Percentiles rank a stretch among this genome's conserved stretches.
Conservation (phyloP, 2,888 invertebrate species). For the Volucella bombylans region DNA sequence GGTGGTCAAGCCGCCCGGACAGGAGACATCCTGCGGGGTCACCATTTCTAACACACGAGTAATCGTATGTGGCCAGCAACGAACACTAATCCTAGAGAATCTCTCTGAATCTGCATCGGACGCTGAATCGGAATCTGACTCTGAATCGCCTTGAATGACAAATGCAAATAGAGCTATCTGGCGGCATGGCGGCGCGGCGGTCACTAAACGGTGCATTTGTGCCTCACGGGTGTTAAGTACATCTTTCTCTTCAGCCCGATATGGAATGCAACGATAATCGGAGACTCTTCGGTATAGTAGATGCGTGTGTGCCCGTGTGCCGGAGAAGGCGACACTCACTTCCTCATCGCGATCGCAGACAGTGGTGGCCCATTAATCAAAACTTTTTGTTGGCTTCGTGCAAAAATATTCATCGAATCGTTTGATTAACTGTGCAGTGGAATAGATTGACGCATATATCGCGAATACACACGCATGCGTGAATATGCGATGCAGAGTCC, state of each 20-base stretch:
- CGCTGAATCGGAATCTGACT: too few relatives aligned
- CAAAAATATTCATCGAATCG: constrained; percentile 40
- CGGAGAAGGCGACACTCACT: constrained; percentile 42
- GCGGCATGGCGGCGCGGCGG: constrained; percentile 30
- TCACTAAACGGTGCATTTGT: constrained; percentile 71
- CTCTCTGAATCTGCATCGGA: constrained; percentile 21
- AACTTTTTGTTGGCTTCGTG: constrained; percentile 48
- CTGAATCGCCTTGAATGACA: constrained; percentile 46
- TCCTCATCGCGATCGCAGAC: constrained; percentile 41
- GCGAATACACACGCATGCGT: constrained; percentile 35
- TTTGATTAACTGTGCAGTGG: constrained; percentile 55
- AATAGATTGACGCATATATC: constrained; percentile 71
- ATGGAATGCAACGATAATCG: too few relatives aligned
- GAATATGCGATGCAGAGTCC: constrained; percentile 28
- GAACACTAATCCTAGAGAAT: constrained; percentile 33
- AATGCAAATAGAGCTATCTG: constrained; percentile 72
- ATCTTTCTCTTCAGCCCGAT: constrained; percentile 43
- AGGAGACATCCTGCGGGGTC: constrained; percentile 72
- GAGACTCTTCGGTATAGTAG: background rate
- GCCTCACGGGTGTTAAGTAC: constrained; percentile 72
- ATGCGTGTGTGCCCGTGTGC: background rate
- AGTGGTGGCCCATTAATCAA: constrained; percentile 65
- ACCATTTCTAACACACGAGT: constrained; percentile 12
- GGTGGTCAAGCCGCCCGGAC: constrained; percentile 23
- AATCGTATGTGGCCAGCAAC: constrained; percentile 28